A percentile compares a stretch with the other conserved stretches of the same genome.
Conservation (phyloP, 1,140 invertebrate genomes). For the Diorhabda elongata region DNA sequence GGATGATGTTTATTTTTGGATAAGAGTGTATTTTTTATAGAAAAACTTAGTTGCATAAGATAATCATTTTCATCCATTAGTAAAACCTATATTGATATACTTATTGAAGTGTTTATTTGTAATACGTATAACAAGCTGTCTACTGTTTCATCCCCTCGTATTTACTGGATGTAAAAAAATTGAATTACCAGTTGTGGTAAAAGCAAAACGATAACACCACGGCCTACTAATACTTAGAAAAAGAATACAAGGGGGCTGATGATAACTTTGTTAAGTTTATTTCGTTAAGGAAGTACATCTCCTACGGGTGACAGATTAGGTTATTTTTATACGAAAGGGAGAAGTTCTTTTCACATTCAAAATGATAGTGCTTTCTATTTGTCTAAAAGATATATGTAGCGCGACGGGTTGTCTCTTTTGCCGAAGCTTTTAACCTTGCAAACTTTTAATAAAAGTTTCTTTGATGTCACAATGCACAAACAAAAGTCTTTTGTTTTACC, state of each 20-base stretch:
- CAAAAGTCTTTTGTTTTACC: background rate
- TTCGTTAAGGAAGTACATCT: background rate
- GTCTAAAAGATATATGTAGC: background rate
- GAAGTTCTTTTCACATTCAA: background rate
- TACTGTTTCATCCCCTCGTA: background rate
- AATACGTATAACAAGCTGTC: no score
- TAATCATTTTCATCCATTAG: no score
- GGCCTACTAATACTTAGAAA: background rate
- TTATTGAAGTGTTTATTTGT: no score
- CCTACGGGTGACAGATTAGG: background rate
- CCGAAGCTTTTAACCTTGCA: background rate
- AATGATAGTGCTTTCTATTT: background rate
- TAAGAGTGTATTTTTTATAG: no score
- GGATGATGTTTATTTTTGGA: no score
- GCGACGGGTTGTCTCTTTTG: background rate
- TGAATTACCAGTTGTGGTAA: background rate
- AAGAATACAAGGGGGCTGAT: background rate
- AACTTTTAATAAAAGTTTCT: background rate
- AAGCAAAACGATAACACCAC: background rate
- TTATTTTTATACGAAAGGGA: background rate
- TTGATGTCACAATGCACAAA: background rate
- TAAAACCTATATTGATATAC: no score
- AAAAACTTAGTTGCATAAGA: no score
- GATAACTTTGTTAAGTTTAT: background rate
- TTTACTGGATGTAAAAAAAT: background rate